phyloP scores from a whole-genome alignment of 2,113 vertebrate genomes.

The Ptyas mucosa region DNA sequence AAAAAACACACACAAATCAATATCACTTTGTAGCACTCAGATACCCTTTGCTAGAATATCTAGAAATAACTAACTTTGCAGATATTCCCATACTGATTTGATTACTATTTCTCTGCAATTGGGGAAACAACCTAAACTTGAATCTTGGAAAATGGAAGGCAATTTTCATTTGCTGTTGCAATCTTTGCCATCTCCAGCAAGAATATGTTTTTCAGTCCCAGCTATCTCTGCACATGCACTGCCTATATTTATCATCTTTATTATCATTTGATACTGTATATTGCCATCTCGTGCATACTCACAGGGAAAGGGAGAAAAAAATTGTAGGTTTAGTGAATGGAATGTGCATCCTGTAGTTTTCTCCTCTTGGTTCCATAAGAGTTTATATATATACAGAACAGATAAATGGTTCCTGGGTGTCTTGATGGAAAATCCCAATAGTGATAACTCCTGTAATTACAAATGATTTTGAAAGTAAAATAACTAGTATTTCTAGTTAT shows the following conservation, averaged over 20 bases:
- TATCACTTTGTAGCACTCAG: background rate
- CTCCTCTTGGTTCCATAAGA: conserved; percentile 9
- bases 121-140: background rate
- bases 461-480: background rate
- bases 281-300: conserved; percentile 39
- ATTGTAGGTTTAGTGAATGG: conserved; percentile 45
- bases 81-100: rapidly evolving
- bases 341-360: conserved; percentile 9
- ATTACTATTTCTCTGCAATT: rapidly evolving
- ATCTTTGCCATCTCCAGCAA: background rate
- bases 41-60: background rate
- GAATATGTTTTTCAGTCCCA: conserved; percentile 20
- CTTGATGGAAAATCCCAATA: conserved; percentile 11
- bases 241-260: conserved; percentile 51
- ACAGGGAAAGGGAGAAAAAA: conserved; percentile 35
- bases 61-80: rapidly evolving
- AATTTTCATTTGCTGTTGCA: background rate
- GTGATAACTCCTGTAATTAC: conserved; percentile 2
- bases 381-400: conserved; percentile 25
- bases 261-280: conserved; percentile 28
- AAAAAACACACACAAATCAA: background rate
- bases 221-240: conserved; percentile 33
- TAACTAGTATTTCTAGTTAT: too few species aligned
- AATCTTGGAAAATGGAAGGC: conserved; percentile 22
- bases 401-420: background rate